Conservation (phyloP, 2,113 vertebrate species). For the Gobiocypris rarus region DNA sequence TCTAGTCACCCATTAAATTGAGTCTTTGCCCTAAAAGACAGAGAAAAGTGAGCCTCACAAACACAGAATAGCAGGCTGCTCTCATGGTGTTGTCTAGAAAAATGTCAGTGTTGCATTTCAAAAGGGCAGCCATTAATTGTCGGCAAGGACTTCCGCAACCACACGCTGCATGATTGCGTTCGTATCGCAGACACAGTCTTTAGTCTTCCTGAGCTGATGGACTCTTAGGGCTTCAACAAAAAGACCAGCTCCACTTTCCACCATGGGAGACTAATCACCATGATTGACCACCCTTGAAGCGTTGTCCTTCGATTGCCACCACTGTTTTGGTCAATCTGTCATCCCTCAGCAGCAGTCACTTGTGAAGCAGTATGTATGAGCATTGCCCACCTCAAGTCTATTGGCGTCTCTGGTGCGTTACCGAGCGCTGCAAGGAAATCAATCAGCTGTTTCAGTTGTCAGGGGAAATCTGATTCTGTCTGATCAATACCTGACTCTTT, state of each 20-base stretch:
- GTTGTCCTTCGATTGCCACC: constrained; percentile 50
- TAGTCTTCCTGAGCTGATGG: constrained; percentile 37
- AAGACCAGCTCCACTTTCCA: not conserved
- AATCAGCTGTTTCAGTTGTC: constrained; percentile 50
- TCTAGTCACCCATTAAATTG: not conserved
- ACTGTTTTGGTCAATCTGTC: constrained; percentile 54
- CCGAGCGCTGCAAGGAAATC: constrained; percentile 37
- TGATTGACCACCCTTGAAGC: constrained; percentile 54
- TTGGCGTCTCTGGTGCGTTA: constrained; percentile 33
- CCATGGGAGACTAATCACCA: constrained; percentile 42
- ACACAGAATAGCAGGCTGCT: not conserved
- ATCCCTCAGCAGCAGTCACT: constrained; percentile 47
- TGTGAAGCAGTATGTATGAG: constrained; percentile 33
- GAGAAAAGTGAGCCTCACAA: not conserved
- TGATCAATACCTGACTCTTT: constrained; percentile 47
- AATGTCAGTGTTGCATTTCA: constrained; percentile 31
- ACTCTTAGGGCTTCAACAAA: constrained; percentile 35
- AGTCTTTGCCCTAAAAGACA: constrained; percentile 5
- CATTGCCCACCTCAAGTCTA: constrained; percentile 29
- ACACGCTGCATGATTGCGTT: not conserved
- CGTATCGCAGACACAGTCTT: not conserved
- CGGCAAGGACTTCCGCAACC: not conserved
- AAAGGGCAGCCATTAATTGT: constrained; percentile 44
- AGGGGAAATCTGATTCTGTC: constrained; percentile 52
- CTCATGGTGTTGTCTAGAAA: constrained; percentile 23